Conservation (phyloP, 2,888 invertebrate species). For the Brachynemurus nebulosus region DNA sequence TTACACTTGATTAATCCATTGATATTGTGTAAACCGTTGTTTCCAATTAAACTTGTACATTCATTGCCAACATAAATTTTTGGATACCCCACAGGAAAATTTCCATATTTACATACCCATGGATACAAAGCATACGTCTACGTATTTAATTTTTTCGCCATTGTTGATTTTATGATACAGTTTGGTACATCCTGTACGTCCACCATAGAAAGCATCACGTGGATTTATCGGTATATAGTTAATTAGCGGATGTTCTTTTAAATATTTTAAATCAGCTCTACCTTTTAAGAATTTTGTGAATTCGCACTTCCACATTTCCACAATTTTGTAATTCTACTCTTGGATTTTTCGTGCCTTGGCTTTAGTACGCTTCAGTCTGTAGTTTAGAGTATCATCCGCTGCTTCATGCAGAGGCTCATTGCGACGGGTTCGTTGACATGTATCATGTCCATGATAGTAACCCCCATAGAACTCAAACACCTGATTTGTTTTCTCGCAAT, state of each 20-base stretch:
- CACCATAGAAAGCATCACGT: slow-evolving; percentile 20
- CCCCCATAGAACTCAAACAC: slow-evolving; percentile 11
- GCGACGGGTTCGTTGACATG: too few species aligned
- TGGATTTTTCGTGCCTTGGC: too few species aligned
- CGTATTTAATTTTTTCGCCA: slow-evolving; percentile 20
- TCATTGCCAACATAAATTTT: slow-evolving; percentile 17
- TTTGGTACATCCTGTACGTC: slow-evolving; percentile 16
- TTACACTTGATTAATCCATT: slow-evolving; percentile 12
- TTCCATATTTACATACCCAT: slow-evolving; percentile 21
- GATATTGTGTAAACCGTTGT: neutral
- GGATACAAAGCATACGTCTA: slow-evolving; percentile 23
- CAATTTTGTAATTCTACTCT: too few species aligned
- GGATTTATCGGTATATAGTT: too few species aligned
- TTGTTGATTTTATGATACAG: slow-evolving; percentile 13
- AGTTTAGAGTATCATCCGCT: too few species aligned
- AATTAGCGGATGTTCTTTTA: too few species aligned
- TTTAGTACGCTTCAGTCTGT: too few species aligned
- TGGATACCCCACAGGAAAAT: slow-evolving; percentile 21
- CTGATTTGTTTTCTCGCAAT: slow-evolving; percentile 1
- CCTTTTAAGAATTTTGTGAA: too few species aligned
- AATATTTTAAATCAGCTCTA: too few species aligned
- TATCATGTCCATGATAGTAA: slow-evolving; percentile 11
- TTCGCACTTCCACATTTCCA: too few species aligned
- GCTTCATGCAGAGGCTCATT: too few species aligned
- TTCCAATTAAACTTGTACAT: too few species aligned